Evolutionary conservation across 2,888 invertebrate genomes (phyloP), one percentile per base, ranked within the genome.

Genomic region (Xestoiulus laeticollis): DNA sequence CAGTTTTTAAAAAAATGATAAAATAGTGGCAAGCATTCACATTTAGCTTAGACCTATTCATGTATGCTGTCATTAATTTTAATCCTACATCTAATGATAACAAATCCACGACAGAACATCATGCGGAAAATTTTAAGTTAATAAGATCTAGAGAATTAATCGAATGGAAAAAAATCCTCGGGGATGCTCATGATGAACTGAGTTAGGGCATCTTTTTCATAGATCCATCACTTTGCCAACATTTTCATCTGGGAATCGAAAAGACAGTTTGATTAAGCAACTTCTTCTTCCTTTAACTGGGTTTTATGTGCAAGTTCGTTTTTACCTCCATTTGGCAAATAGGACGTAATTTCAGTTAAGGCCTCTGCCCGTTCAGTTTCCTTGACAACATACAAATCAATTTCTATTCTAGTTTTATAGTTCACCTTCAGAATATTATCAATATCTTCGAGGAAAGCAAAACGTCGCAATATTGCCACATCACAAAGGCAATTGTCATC

Each of bases 361-460:
- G 59, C n/a, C n/a, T 22, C 68, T 26, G 26, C 26, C 6, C 68
- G 8, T 78, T 78, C 30, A 30, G 78, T 78, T 78, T 26, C 78
- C 78, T 30, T 78, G 78, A 22, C 78, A 26, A 78, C 78, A 78
- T n/a, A 78, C 78, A 78, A 78, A 78, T 78, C 78, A 78, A 78
- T 78, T 78, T 30, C 78, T 30, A 78, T 26, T 26, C 22, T 12
- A 30, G 78, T 78, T 78, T 30, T 78, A 30, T 26, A 30, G 78
- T 78, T 22, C 30, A 78, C 78, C 14, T 78, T 78, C 30, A 78
- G 78, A 78, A 78, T 78, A 12, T 78, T 78, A 78, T 78, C 78
- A 78, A 78, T 78, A 78, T 78, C 78, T 78, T 78, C 78, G 78
- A 78, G 78, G 78, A 78, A 78, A 78, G 78, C 78, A 78, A 78